Conservation (phyloP, 2,113 vertebrate genomes). For the Cichladusa arquata region DNA sequence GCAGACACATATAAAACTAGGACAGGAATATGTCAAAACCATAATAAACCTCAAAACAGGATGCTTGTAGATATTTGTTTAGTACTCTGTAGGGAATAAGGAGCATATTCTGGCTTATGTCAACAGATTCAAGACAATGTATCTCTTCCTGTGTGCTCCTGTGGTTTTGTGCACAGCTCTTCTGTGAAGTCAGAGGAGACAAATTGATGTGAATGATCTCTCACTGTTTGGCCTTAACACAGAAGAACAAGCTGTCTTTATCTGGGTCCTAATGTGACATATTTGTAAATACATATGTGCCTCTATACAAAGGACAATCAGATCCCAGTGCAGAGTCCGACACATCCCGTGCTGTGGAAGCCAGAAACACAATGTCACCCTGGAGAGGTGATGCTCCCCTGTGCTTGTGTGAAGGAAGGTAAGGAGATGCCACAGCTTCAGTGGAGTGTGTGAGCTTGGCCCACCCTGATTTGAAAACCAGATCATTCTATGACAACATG, state of each 20-base stretch:
- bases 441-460: background rate
- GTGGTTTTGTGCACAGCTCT: background rate
- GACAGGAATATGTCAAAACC: background rate
- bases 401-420: background rate
- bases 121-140: background rate
- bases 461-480: background rate
- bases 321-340: background rate
- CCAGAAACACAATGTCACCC: fast-evolving
- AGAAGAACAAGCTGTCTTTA: background rate
- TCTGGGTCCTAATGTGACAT: background rate
- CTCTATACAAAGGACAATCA: background rate
- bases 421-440: background rate
- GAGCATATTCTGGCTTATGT: background rate
- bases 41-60: background rate
- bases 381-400: background rate
- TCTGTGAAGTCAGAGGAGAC: background rate
- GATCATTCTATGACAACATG: background rate
- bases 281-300: background rate
- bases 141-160: background rate
- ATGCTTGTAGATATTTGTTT: background rate
- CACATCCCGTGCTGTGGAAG: background rate
- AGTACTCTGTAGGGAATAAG: background rate
- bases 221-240: background rate
- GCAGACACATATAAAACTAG: background rate
- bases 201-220: background rate